Evolutionary conservation across 1,140 invertebrate genomes (phyloP).

Genomic region (Brachionus asplanchnoidis): DNA sequence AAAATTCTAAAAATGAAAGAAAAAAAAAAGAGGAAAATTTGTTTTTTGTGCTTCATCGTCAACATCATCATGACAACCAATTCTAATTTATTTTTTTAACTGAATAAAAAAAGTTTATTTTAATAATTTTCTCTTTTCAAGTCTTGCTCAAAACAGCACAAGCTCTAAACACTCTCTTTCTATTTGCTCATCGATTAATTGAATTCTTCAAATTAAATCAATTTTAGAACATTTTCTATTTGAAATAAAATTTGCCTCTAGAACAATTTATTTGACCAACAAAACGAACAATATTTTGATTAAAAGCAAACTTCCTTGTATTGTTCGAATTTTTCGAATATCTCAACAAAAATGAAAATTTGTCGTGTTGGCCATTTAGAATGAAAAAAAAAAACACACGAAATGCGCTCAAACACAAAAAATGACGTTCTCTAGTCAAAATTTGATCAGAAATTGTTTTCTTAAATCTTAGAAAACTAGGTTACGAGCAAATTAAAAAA

Average conservation of each 20-base stretch:
- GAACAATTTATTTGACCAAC: not conserved
- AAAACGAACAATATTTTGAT: not conserved
- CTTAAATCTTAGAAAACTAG: not conserved
- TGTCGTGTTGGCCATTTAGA: not conserved
- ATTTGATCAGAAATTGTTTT: not conserved
- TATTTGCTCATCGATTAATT: too few species aligned
- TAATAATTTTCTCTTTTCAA: not conserved
- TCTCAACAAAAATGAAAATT: not conserved
- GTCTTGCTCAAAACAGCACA: too few species aligned
- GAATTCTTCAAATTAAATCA: too few species aligned
- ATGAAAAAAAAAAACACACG: not conserved
- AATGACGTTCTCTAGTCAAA: not conserved
- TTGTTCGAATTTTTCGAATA: not conserved
- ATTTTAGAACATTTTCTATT: not conserved
- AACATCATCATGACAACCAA: conserved; percentile 30
- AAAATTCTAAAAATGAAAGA: not conserved
- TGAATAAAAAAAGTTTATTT: too few species aligned
- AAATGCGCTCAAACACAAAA: not conserved
- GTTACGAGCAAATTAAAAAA: not conserved
- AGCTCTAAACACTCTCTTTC: too few species aligned
- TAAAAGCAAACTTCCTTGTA: conserved; percentile 17
- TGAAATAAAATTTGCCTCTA: not conserved
- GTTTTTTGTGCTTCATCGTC: not conserved
- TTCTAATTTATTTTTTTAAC: not conserved
- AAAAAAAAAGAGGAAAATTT: not conserved